These are phyloP conservation scores for Clistopyga incitator DNA, from an alignment of 2,888 invertebrate genomes.

Conservation along the genomic window DNA sequence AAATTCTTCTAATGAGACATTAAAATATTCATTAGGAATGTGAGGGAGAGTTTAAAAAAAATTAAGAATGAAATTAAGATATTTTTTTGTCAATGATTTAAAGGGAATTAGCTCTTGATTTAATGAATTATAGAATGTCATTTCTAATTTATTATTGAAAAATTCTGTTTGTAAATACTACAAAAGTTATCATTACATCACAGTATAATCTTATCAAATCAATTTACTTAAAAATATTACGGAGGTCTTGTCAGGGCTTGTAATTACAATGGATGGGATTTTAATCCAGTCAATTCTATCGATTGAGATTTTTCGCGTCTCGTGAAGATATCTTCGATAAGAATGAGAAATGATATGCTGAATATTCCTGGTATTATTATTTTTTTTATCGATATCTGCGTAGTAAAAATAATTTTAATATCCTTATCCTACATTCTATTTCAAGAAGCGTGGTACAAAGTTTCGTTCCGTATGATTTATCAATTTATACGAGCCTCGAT, in stretches of 20 bases:
- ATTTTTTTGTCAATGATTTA: background rate
- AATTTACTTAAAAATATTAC: background rate
- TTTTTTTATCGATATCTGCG: background rate
- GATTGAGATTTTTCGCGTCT: background rate
- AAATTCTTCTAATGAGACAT: background rate
- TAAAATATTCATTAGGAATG: background rate
- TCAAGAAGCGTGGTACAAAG: background rate
- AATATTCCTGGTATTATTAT: background rate
- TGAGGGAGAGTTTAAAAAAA: background rate
- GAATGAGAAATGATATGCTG: background rate
- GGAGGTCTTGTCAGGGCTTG: background rate
- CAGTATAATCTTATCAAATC: background rate
- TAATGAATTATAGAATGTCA: background rate
- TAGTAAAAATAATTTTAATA: background rate
- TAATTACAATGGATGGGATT: background rate
- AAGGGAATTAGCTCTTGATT: background rate
- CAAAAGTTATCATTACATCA: conserved; percentile 9
- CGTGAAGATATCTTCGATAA: background rate
- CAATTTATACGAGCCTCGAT: background rate
- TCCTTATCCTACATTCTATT: conserved; percentile 6
- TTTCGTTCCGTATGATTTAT: conserved; percentile 7
- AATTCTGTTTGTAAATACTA: background rate
- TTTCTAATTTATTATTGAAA: background rate
- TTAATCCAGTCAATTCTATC: background rate
- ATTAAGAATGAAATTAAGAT: background rate